Base-by-base conservation (phyloP, 2,797 vertebrate genomes). In the Paramormyrops hopkinsi region DNA sequence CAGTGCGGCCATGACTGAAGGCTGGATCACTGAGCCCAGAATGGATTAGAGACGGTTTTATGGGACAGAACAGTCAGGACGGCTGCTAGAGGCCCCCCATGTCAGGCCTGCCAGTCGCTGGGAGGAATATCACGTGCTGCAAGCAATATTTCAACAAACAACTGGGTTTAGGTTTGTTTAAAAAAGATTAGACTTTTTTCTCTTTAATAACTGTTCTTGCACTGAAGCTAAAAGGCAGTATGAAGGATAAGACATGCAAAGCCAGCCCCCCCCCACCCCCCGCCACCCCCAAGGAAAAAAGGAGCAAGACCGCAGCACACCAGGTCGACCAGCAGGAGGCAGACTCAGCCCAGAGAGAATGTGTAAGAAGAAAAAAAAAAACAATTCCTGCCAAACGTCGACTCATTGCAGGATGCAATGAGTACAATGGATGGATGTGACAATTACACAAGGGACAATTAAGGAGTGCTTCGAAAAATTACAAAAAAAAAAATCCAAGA, bases 361-460 rank as follows among this genome's bases (percentile, higher is more conserved):
- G 14, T 37, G 4, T 33, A 73, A 14, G 25, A 73, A 37, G 4
- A 14, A 37, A 37, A 19, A 54, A 37, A 69, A 88, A 4, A 41
- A 33, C 9, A 3, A 79, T 25, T 76, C 25, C 17, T 37, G 22
- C 9, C 29, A 76, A 11, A 51, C 17, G 8, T 50, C 3, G 14
- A 50, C 59, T 19, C 25, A 2, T 53, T 19, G 48, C 14, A 17
- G 7, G 62, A 88, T 25, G 14, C 14, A 76, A 51, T 0, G 25
- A 76, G 37, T 37, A 48, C 44, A 25, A n/a, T 41, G 33, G 25
- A 59, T 25, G 12, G 54, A 59, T 59, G 54, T 41, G 86, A 53
- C 86, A 62, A 46, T 87, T 62, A 62, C 53, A 88, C 37, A n/a
- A 69, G 87, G 41, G 25, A 79, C 65, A 76, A 44, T 50, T 88